Percentiles rank a stretch among this genome's conserved stretches.
phyloP scores from a whole-genome alignment of 2,888 invertebrate species.

The Rambutsinella grinnellia region DNA sequence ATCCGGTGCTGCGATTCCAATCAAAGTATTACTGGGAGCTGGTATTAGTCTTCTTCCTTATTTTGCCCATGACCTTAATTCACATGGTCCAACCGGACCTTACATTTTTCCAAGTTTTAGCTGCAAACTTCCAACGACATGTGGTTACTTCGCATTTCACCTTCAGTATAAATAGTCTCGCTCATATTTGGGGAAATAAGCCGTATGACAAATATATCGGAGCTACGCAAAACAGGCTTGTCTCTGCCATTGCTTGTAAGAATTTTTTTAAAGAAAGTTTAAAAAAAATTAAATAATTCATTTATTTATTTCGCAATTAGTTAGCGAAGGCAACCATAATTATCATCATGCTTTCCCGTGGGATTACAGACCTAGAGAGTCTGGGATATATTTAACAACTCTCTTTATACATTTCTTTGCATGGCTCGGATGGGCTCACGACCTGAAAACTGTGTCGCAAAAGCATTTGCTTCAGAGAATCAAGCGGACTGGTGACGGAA shows the following conservation, averaged over 20 bases:
- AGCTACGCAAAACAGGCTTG: background rate
- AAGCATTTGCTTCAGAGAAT: background rate
- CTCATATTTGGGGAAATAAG: slow-evolving; percentile 86
- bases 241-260: background rate
- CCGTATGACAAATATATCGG: slow-evolving; percentile 76
- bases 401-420: slow-evolving; percentile 5
- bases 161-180: slow-evolving; percentile 86
- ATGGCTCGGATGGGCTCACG: slow-evolving; percentile 5
- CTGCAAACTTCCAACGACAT: background rate
- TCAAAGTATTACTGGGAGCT: background rate
- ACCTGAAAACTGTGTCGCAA: slow-evolving; percentile 4
- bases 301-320: too few relatives aligned
- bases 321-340: slow-evolving; percentile 89
- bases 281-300: background rate
- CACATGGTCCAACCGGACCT: too few relatives aligned
- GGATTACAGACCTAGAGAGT: slow-evolving; percentile 74
- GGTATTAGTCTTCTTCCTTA: background rate
- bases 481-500: background rate
- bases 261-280: background rate
- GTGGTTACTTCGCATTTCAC: background rate
- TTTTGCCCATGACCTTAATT: background rate
- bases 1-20: slow-evolving; percentile 87
- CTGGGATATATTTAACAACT: slow-evolving; percentile 66
- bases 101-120: too few relatives aligned
- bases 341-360: slow-evolving; percentile 91